Percentiles rank a stretch among this genome's conserved stretches.
Evolutionary conservation across 2,888 invertebrate species (phyloP).

Genomic region (Meteorus colon): DNA sequence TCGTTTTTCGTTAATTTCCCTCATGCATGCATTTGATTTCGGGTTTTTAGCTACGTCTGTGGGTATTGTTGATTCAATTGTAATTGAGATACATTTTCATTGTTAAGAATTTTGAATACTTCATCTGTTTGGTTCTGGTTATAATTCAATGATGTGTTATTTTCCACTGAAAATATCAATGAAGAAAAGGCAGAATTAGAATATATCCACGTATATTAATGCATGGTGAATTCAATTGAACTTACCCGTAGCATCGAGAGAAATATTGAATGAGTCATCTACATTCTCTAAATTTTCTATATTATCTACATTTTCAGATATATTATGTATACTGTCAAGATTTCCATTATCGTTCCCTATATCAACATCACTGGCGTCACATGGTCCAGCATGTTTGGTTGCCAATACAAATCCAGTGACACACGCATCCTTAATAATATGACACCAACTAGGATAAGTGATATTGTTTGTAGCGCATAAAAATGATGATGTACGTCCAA

Average conservation of each 20-base stretch:
- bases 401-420: slow-evolving; percentile 82
- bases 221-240: background rate
- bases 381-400: slow-evolving; percentile 80
- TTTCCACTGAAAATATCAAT: slow-evolving; percentile 59
- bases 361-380: slow-evolving; percentile 71
- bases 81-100: slow-evolving; percentile 56
- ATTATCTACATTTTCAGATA: background rate
- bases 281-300: background rate
- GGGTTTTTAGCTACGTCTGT: background rate
- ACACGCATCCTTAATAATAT: slow-evolving; percentile 86
- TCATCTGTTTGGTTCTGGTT: slow-evolving; percentile 66
- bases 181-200: background rate
- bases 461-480: slow-evolving; percentile 84
- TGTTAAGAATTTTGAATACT: slow-evolving; percentile 47
- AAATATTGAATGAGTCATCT: slow-evolving; percentile 9
- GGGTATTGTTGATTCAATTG: background rate
- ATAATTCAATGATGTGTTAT: slow-evolving; percentile 66
- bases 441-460: slow-evolving; percentile 86
- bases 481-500: slow-evolving; percentile 67
- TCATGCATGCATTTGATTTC: background rate
- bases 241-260: background rate
- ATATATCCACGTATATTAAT: background rate
- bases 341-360: slow-evolving; percentile 50
- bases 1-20: background rate
- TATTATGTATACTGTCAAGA: background rate